Base-by-base conservation (phyloP, 2,888 invertebrate genomes). In the Gortyna flavago region DNA sequence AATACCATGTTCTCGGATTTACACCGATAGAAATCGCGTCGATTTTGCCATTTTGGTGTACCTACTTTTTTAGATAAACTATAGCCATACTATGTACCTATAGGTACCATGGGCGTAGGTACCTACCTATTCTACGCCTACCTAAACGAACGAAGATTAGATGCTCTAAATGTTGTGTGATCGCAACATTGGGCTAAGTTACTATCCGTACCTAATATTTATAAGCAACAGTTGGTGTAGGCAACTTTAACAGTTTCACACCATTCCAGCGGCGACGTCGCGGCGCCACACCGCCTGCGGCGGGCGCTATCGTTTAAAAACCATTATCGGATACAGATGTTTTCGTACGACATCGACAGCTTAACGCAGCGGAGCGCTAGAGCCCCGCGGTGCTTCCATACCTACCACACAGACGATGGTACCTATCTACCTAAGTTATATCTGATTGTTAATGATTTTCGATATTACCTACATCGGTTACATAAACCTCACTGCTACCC, bases 251-350 rank as follows among this genome's bases (percentile, higher is more conserved):
- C 35, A 35, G 59, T 67, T 84, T 84, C 57, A 84, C 66, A 74
- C 74, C 48, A 72, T 18, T 71, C 59, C 51, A 41, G 57, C 65
- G 32, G 62, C 44, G 66, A n/a, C 65, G 66, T 16, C 57, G 72
- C 57, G 72, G 61, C 70, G 81, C 77, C 81, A 65, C 64, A 84
- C 75, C 84, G 54, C 84, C 84, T 71, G 81, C 18, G 75, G 84
- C 75, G 84, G 59, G 41, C 67, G 64, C n/a, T 57, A 57, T 72
- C 54, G n/a, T 64, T 48, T 65, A 57, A 18, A n/a, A 65, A 35
- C 62, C 21, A 67, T 57, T 76, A 84, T 38, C 41, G 57, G 48
- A 84, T 81, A 77, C 75, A 84, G 71, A 85, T 85, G 84, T 84
- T 85, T 84, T 80, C 35, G 11, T 72, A 72, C 32, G 64, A 72